Evolutionary conservation across 2,113 vertebrate genomes (phyloP), one percentile per base, ranked within the genome.

Genomic region (Australoheros scitulus): DNA sequence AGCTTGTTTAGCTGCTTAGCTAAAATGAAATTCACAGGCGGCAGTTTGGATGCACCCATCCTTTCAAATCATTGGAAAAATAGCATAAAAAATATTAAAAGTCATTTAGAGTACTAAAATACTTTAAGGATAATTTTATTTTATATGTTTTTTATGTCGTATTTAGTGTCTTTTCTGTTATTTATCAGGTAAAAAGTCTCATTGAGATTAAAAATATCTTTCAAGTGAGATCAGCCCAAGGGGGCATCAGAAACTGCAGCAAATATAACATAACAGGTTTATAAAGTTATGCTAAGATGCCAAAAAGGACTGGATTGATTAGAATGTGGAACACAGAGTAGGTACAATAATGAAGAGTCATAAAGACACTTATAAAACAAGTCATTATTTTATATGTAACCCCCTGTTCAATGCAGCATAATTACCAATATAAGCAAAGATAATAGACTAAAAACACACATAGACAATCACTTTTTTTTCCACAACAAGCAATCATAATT

Each of bases 321-420:
- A 11, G 11, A 3, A 47, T 68, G 38, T 68, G 7, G 43, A 68
- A 68, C 63, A 65, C 11, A 9, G 0, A 43, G 11, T 47, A 43
- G 13, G 24, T 65, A 43, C 7, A 68, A 6, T 68, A 68, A 68
- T 68, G 3, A 38, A 68, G 0, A 2, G 22, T 68, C 43, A 47
- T 26, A 68, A 68, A 14, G 38, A 24, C 0, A n/a, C 38, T 65
- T 43, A 0, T 14, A 43, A 65, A 47, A 2, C 7, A 26, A 0
- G 22, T 29, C 14, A 47, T 68, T 61, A 3, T 3, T 64, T 24
- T 43, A 68, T 18, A 22, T 50, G 2, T 36, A 9, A 9, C 7
- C 34, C 34, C 34, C 7, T 8, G 1, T 8, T 36, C 2, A 36
- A 36, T 9, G 8, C 34, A 36, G 34, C n/a, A 38, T 24, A 0